Percentiles rank a stretch among this genome's conserved stretches.
These are phyloP conservation scores for Trogon melanurus DNA, from an alignment of 2,113 vertebrate species.

Conservation along the genomic window DNA sequence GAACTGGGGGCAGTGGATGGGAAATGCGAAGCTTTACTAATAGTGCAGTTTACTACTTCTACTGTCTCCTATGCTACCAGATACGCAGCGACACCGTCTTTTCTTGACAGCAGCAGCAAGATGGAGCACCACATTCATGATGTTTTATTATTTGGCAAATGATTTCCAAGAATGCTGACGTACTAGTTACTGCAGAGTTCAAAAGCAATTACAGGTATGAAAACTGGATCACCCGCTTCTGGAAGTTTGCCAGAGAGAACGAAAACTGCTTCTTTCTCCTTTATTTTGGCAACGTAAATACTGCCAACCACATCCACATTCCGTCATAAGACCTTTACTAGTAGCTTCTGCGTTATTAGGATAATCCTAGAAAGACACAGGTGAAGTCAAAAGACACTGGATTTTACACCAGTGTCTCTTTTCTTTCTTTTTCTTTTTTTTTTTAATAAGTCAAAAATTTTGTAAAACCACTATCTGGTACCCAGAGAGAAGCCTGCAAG, in stretches of 20 bases:
- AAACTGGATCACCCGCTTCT: background rate
- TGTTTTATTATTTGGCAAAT: background rate
- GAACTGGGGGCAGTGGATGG: background rate
- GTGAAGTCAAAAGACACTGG: background rate
- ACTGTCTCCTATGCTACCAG: background rate
- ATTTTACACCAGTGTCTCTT: background rate
- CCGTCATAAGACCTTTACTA: background rate
- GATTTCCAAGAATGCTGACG: background rate
- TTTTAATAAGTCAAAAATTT: background rate
- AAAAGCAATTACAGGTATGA: background rate
- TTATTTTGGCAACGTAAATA: background rate
- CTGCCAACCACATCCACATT: background rate
- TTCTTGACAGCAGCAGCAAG: background rate
- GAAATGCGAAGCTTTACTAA: background rate
- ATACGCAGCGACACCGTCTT: fast-evolving
- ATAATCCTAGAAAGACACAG: background rate
- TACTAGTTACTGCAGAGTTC: background rate
- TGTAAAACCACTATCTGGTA: background rate
- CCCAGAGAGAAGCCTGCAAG: background rate
- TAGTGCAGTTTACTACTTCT: background rate
- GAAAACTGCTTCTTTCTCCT: background rate
- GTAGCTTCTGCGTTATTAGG: background rate
- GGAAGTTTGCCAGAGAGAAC: background rate
- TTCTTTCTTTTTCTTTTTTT: too few relatives aligned
- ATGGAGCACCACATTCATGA: background rate